Evolutionary conservation across 2,888 invertebrate species (phyloP), one percentile per base, ranked within the genome.

Genomic region (Empis livida): DNA sequence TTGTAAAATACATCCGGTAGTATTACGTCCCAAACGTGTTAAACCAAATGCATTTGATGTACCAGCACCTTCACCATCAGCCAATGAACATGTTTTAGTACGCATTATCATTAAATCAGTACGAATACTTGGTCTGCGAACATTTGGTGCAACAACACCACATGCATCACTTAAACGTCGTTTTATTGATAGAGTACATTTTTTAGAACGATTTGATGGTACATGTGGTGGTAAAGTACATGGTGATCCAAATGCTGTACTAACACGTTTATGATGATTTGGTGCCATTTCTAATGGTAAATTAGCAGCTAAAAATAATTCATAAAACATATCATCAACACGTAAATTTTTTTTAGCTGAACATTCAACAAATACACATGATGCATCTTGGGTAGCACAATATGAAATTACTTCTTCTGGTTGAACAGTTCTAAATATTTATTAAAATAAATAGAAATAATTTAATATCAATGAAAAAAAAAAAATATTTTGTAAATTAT

Each of bases 61-160:
- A 53, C 74, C 74, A 15, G 76, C 70, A 43, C 76, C 77, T 49
- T 80, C 80, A 49, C 75, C 75, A 50, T 83, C 82, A 16, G 79
- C 80, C 67, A 81, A 73, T 59, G 80, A 79, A 71, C 82, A 80
- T 51, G 85, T 84, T 71, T 86, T 86, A 56, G 84, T 84, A 65
- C 87, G 80, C 80, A 90, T 85, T 58, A 88, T 84, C 79, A 89
- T 83, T 56, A 90, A 74, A 65, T 92, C 91, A 8, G 90, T 91
- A 52, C 90, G 75, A 54, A 92, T 87, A 67, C 88, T 88, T 31
- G 91, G 91, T 42, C 91, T 73, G 45, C 90, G 73, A 1, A 86
- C 90, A 62, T 89, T 89, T 3, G 89, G 87, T n/a, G 88, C 85
- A 16, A 90, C 86, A 8, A 89, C 87, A 5, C 90, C 90, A 60